Conservation (phyloP, 2,888 invertebrate species). For the Polymixis flavicincta region DNA sequence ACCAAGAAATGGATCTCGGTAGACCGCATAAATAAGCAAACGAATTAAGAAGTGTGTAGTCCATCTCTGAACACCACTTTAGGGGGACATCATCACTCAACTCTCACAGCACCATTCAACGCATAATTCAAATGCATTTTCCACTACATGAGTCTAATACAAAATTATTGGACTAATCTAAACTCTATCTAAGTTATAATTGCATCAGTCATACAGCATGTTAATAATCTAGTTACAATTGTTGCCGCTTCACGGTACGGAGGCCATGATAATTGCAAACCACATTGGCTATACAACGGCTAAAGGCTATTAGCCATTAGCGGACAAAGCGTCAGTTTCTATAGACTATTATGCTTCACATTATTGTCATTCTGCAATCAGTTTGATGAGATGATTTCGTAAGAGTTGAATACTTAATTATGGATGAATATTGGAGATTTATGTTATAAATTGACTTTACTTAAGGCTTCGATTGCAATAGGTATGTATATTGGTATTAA, state of each 20-base stretch:
- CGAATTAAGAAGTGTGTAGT: not conserved
- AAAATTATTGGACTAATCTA: slow-evolving; percentile 37
- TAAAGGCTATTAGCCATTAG: slow-evolving; percentile 63
- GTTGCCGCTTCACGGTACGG: slow-evolving; percentile 67
- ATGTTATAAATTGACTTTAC: slow-evolving; percentile 9
- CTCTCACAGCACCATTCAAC: slow-evolving; percentile 14
- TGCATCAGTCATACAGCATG: slow-evolving; percentile 64
- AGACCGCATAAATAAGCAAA: too few relatives aligned
- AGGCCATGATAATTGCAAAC: slow-evolving; percentile 64
- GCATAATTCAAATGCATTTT: slow-evolving; percentile 40
- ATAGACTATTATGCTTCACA: slow-evolving; percentile 54
- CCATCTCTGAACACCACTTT: not conserved
- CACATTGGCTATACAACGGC: slow-evolving; percentile 51
- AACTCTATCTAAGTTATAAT: slow-evolving; percentile 59
- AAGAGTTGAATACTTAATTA: slow-evolving; percentile 57
- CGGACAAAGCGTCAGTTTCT: slow-evolving; percentile 59
- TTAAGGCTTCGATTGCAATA: slow-evolving; percentile 2
- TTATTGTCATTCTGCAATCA: slow-evolving; percentile 59
- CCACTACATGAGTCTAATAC: slow-evolving; percentile 7
- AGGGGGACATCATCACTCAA: slow-evolving; percentile 16
- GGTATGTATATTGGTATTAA: not conserved
- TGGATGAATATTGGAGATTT: slow-evolving; percentile 35
- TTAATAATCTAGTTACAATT: slow-evolving; percentile 68
- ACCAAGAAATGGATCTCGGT: too few relatives aligned
- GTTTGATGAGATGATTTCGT: slow-evolving; percentile 60